Evolutionary conservation across 2,113 vertebrate genomes (phyloP), one percentile per base, ranked within the genome.

Genomic region (Taurulus bubalis): DNA sequence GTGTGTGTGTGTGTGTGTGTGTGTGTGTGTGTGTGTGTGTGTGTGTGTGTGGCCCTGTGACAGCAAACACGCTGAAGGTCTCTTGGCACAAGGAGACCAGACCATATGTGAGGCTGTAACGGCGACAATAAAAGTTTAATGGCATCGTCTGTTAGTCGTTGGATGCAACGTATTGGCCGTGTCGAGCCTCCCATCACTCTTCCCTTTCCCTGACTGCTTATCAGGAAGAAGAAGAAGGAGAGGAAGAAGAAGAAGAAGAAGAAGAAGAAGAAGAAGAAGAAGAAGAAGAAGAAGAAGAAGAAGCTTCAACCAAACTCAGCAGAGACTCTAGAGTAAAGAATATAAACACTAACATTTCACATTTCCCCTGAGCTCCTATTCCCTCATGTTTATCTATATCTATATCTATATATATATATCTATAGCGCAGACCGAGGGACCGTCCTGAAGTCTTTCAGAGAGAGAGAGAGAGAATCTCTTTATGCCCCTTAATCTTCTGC

Each of bases 361-460:
- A 34, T 65, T 45, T 69, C 53, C 59, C 62, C 55, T 65, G 30
- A 67, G 65, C 58, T 36, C 3, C 28, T 49, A 0, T 80, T 77
- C 56, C 9, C 42, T 74, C 49, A 22, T 53, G 71, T 82, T 74
- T 72, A 68, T 85, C 73, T 82, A 15, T 32, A 32, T 32, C 2
- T 32, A 32, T 32, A 32, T 32, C 4, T 4, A 32, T 32, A 32
- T 32, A 32, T 32, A 32, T 32, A 32, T n/a, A n/a, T n/a, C n/a
- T n/a, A n/a, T n/a, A n/a, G n/a, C n/a, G n/a, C n/a, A n/a, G n/a
- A n/a, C n/a, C n/a, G n/a, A n/a, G n/a, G n/a, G n/a, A n/a, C n/a
- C 30, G 30, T 32, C 77, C 77, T 59, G 36, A 76, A 84, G 80
- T 85, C 79, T 86, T 83, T 82, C 49, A 65, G 81, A 32, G 78